Percentiles rank a stretch among this genome's conserved stretches.
Conservation (phyloP, 2,113 vertebrate genomes). For the Tupaia chinensis region DNA sequence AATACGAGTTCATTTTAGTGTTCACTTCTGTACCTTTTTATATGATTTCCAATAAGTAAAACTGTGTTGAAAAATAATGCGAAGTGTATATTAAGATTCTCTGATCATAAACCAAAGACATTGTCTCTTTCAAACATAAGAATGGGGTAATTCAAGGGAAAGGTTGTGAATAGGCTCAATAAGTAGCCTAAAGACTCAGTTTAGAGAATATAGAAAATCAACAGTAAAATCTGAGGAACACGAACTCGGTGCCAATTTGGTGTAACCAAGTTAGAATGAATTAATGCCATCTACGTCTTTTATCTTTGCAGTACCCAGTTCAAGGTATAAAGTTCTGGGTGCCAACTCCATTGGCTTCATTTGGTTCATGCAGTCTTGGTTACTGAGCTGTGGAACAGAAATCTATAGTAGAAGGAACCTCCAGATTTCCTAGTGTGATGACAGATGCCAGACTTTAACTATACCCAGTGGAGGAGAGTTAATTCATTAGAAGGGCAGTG, state of each 20-base stretch:
- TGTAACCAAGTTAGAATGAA: not conserved
- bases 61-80: not conserved
- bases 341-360: not conserved
- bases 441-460: not conserved
- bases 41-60: not conserved
- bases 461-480: not conserved
- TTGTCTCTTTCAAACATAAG: not conserved
- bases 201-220: not conserved
- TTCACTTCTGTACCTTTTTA: not conserved
- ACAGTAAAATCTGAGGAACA: not conserved
- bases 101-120: not conserved
- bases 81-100: not conserved
- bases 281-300: not conserved
- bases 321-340: not conserved
- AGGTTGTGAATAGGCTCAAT: not conserved
- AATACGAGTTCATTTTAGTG: not conserved
- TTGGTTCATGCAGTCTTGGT: not conserved
- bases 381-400: not conserved
- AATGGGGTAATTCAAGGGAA: not conserved
- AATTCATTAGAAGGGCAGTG: not conserved
- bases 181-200: not conserved
- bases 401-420: not conserved
- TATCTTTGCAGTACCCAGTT: not conserved
- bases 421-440: not conserved
- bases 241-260: not conserved